Base-by-base conservation (phyloP, 2,113 vertebrate genomes). In the Hippoglossus stenolepis region DNA sequence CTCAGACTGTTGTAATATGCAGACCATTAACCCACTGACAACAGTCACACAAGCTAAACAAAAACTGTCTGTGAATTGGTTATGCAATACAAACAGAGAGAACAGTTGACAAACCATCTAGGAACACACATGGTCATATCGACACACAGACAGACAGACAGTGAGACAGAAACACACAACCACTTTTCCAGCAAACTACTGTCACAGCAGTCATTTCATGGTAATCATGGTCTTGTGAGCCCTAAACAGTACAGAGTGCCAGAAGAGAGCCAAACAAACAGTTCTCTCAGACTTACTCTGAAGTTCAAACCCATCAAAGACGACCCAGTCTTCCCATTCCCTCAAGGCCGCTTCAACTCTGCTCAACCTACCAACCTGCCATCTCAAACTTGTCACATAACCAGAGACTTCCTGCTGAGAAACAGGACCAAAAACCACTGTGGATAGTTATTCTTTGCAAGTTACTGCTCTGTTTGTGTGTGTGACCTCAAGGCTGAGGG, bases 211-310 rank as follows among this genome's bases (percentile, higher is more conserved):
- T 81, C 85, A 79, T 88, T 89, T 90, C 80, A 90, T 28, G 70
- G 84, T 63, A 82, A 85, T 86, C 78, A 68, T 65, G 75, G 75
- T 90, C 85, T 83, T 61, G 65, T 77, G 85, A 87, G 70, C 75
- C 77, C 85, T 73, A 90, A 92, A 92, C 88, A 92, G 83, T 3
- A 73, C 77, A 7, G 59, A 74, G 77, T 53, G 81, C 79, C 72
- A 85, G 60, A 60, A 24, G 40, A 85, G 73, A 87, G 77, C 77
- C 80, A 91, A 91, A 92, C 88, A 93, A 93, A 92, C 86, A 90
- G 63, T 82, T 80, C 78, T 45, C 71, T 75, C 79, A 86, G 79
- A 78, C 65, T 80, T 24, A 65, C 70, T 80, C 81, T 85, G 77
- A 63, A 87, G 77, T 90, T 90, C 83, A 88, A 86, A 91, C 82